phyloP scores from a whole-genome alignment of 2,113 vertebrate genomes.

The Centrocercus urophasianus region DNA sequence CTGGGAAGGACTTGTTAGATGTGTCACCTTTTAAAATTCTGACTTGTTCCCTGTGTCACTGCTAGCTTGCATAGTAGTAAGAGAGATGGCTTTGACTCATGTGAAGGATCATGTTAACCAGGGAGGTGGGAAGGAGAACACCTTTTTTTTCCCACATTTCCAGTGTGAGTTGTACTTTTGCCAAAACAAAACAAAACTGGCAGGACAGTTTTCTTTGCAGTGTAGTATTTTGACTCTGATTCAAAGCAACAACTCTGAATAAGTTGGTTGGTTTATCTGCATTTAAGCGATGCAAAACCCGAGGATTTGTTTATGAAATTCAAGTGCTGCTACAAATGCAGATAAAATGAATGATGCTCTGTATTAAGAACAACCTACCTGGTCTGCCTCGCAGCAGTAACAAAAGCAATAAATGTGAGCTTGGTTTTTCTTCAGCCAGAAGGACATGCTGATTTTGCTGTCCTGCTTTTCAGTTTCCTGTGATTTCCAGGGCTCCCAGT shows the following conservation, averaged over 20 bases:
- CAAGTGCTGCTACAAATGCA: background rate
- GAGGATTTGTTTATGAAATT: background rate
- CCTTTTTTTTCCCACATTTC: background rate
- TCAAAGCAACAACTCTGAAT: background rate
- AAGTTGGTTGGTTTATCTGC: background rate
- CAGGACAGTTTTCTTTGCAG: constrained; percentile 2
- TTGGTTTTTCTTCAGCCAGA: background rate
- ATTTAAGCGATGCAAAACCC: background rate
- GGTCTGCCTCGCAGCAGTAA: background rate
- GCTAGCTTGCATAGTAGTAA: background rate
- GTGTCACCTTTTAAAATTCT: background rate
- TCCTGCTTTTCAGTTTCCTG: background rate
- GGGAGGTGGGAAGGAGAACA: background rate
- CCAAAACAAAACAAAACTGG: background rate
- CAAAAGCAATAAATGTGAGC: background rate
- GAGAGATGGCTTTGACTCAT: background rate
- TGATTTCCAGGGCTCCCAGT: background rate
- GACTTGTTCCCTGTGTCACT: background rate
- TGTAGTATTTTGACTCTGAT: background rate
- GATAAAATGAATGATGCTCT: background rate
- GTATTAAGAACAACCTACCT: background rate
- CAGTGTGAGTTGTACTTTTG: background rate
- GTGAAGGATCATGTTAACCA: background rate
- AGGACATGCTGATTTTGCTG: background rate
- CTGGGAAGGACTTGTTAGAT: background rate